Base-by-base conservation (phyloP, 2,888 invertebrate species). In the Cerastoderma edule region DNA sequence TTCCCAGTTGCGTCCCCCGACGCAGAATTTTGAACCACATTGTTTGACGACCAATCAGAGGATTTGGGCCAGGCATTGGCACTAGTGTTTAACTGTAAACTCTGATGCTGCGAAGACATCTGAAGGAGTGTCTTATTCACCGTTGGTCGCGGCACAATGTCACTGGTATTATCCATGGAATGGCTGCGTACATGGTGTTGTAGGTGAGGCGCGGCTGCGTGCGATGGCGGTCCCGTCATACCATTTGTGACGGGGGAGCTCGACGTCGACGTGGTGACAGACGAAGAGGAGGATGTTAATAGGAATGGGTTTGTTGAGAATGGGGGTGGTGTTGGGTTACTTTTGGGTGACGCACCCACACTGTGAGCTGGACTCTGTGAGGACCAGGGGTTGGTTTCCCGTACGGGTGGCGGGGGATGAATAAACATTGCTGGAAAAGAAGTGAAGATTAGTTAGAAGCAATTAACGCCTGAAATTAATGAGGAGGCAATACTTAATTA, bases 21-120 rank as follows among this genome's bases (percentile, higher is more conserved):
- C 19, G 77, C 73, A 22, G 53, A 53, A 39, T 30, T 64, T 39
- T 64, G 48, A 46, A 44, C 64, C 50, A 48, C 39, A 30, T 57
- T 32, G 63, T 65, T 67, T 39, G 64, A 16, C 3, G 69, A 50
- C 82, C 82, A 82, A 67, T 74, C 72, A 33, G 76, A n/a, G n/a
- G n/a, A 57, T 44, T 48, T 74, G 39, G 74, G 72, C n/a, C 66
- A 54, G 1, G 78, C 81, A 30, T 50, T 50, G 60, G 77, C 85
- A n/a, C 87, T 86, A 64, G n/a, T n/a, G n/a, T 88, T 88, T 65
- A 85, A 78, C 71, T 87, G 88, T 77, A 87, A 86, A 77, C 84
- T 87, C 46, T 85, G 80, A 83, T 97, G 87, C 50, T 85, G 78
- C 27, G 87, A 78, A 76, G 87, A 80, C 80, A 91, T 85, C 60